Evolutionary conservation across 2,888 invertebrate species (phyloP).

Genomic region (Antitype chi): DNA sequence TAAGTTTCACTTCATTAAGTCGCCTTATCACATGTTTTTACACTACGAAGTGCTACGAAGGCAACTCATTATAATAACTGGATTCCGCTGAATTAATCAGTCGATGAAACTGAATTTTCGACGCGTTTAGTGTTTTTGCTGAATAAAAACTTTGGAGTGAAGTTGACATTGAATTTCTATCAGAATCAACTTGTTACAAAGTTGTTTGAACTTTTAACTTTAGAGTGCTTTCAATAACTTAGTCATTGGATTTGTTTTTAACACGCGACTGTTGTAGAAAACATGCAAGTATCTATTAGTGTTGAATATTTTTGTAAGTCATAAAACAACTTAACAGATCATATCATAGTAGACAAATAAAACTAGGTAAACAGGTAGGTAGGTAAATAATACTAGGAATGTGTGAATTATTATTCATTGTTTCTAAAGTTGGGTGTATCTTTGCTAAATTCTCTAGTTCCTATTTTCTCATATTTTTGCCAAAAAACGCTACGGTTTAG

Average conservation of each 20-base stretch:
- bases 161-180: conserved; percentile 34
- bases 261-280: conserved; percentile 48
- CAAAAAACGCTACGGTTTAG: conserved; percentile 10
- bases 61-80: conserved; percentile 56
- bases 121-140: conserved; percentile 16
- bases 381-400: not conserved
- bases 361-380: not conserved
- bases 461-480: not conserved
- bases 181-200: conserved; percentile 37
- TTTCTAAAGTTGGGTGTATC: not conserved
- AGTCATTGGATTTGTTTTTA: conserved; percentile 47
- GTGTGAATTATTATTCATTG: not conserved
- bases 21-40: conserved; percentile 62
- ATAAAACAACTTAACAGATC: not conserved
- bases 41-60: conserved; percentile 35
- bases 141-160: conserved; percentile 5
- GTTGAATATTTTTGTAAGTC: not conserved
- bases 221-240: conserved; percentile 47
- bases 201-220: conserved; percentile 45
- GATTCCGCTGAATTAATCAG: conserved; percentile 39
- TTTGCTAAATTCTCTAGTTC: not conserved
- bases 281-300: not conserved
- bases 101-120: conserved; percentile 11
- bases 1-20: conserved; percentile 71
- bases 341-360: not conserved